Conservation (phyloP, 2,888 invertebrate species). For the Tinea semifulvella region DNA sequence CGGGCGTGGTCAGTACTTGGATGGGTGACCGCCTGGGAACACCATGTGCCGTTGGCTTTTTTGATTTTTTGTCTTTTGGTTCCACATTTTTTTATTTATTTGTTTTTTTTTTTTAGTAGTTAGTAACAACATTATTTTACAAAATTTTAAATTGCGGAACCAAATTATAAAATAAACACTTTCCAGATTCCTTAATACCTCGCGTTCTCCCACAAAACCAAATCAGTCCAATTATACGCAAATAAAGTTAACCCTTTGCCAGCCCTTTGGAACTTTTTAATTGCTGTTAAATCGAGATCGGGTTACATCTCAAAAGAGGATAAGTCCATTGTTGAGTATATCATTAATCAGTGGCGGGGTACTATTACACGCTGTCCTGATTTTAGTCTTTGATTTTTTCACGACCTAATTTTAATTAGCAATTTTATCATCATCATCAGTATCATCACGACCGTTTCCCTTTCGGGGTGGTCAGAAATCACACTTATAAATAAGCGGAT, state of each 20-base stretch:
- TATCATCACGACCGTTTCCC: too few relatives aligned
- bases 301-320: constrained; percentile 20
- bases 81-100: too few relatives aligned
- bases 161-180: too few relatives aligned
- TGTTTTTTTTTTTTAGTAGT: too few relatives aligned
- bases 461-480: too few relatives aligned
- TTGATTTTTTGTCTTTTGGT: too few relatives aligned
- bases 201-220: constrained; percentile 22
- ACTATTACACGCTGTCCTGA: constrained; percentile 15
- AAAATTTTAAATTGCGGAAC: too few relatives aligned
- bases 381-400: background rate
- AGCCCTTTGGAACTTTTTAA: constrained; percentile 47
- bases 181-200: background rate
- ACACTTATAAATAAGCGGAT: too few relatives aligned
- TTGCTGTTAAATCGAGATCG: constrained; percentile 60
- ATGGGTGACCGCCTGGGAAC: constrained; percentile 28
- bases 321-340: background rate
- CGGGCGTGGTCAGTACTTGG: constrained; percentile 27
- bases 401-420: background rate
- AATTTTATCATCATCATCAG: background rate
- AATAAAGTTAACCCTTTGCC: constrained; percentile 54
- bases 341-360: constrained; percentile 16
- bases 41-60: constrained; percentile 25
- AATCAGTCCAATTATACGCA: constrained; percentile 48
- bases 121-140: too few relatives aligned